Base-by-base conservation (phyloP, 1,140 invertebrate species). In the Diorhabda elongata region DNA sequence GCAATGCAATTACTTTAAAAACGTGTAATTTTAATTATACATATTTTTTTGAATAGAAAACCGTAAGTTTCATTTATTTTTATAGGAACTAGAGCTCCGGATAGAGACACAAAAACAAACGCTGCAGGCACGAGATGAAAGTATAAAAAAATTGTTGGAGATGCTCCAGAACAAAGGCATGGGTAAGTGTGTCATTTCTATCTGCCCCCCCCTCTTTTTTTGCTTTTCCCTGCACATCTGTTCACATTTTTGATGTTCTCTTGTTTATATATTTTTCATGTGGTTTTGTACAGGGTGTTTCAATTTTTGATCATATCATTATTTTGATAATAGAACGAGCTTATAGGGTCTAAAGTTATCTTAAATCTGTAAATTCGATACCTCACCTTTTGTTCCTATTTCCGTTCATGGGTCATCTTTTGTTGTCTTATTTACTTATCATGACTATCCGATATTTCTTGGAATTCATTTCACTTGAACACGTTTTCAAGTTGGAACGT, bases 61-160 rank as follows among this genome's bases (percentile, higher is more conserved):
- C 61, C 44, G 42, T 63, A n/a, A 63, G n/a, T 2, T n/a, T 7
- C 9, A 11, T 52, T 3, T 11, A n/a, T 69, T 59, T 69, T 75
- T 72, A 6, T 84, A 94, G 92, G 94, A 98, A 85, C 83, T 98
- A 81, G 97, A 98, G 84, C 85, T 98, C 75, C 89, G 96, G 76
- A 96, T 98, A 79, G 96, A 98, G 83, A 97, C 96, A 5, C 97
- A 99, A 84, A 98, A 98, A 84, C 96, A 98, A 84, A 98, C 97
- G 42, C 83, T 98, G 67, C 90, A 92, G 78, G 94, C 96, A 52
- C 87, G 97, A 72, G 97, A 99, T 84, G 97, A 98, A 79, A 98
- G 95, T 82, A 98, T 98, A 77, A 98, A 98, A 86, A 98, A 98
- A 84, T 87, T 99, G 73, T 87, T 99, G 76, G 97, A 99, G 87